Percentiles rank a stretch among this genome's conserved stretches.
Evolutionary conservation across 2,888 invertebrate species (phyloP).

Genomic region (Noctua janthina): DNA sequence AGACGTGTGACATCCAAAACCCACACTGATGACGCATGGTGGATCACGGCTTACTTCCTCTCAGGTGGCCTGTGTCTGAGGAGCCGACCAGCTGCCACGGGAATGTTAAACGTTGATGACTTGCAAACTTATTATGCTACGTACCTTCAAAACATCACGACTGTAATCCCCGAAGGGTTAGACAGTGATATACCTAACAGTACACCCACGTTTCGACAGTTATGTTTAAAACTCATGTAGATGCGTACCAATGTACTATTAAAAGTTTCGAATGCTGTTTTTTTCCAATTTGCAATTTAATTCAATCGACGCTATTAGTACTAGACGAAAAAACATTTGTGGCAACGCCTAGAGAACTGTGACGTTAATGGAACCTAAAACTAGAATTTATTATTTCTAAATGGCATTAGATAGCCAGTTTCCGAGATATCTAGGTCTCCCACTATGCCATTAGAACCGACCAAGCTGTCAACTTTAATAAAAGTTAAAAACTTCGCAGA

Average conservation of each 20-base stretch:
- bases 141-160: background rate
- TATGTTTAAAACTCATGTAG: background rate
- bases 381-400: conserved; percentile 43
- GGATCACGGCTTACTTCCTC: background rate
- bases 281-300: conserved; percentile 3
- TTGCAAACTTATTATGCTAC: background rate
- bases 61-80: background rate
- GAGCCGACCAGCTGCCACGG: background rate
- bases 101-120: background rate
- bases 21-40: too few relatives aligned
- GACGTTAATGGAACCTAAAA: conserved; percentile 44
- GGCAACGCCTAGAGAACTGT: conserved; percentile 1
- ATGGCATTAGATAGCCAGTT: conserved; percentile 25
- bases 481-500: conserved; percentile 29
- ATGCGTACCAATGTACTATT: background rate
- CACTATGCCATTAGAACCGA: conserved; percentile 25
- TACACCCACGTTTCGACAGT: background rate
- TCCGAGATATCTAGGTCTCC: conserved; percentile 49
- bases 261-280: background rate
- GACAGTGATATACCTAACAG: background rate
- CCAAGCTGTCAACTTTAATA: conserved; percentile 41
- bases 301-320: background rate
- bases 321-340: background rate
- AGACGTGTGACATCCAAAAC: background rate
- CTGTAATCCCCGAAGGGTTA: background rate